A percentile compares a stretch with the other conserved stretches of the same genome.
Conservation (phyloP, 2,888 invertebrate genomes). For the Creontiades dilutus region DNA sequence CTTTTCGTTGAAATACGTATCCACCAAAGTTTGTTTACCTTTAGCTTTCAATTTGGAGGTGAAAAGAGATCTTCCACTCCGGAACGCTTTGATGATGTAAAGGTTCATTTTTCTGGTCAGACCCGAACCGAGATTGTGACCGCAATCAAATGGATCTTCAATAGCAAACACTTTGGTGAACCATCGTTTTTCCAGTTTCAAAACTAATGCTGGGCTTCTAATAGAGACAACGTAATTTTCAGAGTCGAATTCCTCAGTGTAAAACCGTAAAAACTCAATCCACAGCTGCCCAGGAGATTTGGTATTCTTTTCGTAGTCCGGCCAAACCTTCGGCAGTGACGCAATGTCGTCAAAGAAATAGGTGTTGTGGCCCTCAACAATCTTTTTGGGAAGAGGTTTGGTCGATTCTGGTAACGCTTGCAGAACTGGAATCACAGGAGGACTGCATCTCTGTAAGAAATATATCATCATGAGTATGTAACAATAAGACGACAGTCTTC, state of each 20-base stretch:
- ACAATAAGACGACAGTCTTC: slow-evolving; percentile 83
- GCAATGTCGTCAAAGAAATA: slow-evolving; percentile 80
- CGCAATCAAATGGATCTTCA: slow-evolving; percentile 83
- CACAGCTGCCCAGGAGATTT: slow-evolving; percentile 80
- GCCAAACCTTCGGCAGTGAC: slow-evolving; percentile 78
- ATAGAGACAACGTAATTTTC: slow-evolving; percentile 80
- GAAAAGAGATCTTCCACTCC: slow-evolving; percentile 72
- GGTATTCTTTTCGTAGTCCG: slow-evolving; percentile 78
- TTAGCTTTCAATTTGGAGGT: slow-evolving; percentile 23
- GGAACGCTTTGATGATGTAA: slow-evolving; percentile 73
- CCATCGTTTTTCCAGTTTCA: slow-evolving; percentile 81
- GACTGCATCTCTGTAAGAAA: slow-evolving; percentile 81
- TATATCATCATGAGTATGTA: slow-evolving; percentile 82
- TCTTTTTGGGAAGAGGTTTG: slow-evolving; percentile 68
- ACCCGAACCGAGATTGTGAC: slow-evolving; percentile 81
- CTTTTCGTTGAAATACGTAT: slow-evolving; percentile 77
- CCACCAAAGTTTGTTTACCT: slow-evolving; percentile 73
- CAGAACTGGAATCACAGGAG: slow-evolving; percentile 82
- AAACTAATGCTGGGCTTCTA: slow-evolving; percentile 79
- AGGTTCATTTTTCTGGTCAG: slow-evolving; percentile 80
- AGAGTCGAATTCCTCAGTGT: slow-evolving; percentile 80
- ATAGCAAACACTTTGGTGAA: slow-evolving; percentile 80
- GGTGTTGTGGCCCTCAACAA: slow-evolving; percentile 81
- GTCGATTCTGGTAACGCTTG: slow-evolving; percentile 79
- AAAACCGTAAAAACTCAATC: slow-evolving; percentile 81